Conservation (phyloP, 2,113 vertebrate species). For the Bujurquina vittata region DNA sequence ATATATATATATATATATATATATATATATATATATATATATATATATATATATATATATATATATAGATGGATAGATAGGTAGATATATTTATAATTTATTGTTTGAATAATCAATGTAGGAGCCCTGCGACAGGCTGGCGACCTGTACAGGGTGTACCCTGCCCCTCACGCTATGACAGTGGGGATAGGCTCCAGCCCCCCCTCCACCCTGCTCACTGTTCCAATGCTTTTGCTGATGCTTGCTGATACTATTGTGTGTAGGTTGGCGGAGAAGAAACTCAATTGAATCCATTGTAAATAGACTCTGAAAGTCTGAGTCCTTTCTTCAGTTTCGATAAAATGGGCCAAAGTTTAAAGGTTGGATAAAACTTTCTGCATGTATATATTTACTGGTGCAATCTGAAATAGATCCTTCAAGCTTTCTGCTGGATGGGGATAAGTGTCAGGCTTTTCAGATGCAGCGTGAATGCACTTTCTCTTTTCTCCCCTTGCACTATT, state of each 20-base stretch:
- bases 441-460: conserved; percentile 1
- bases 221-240: too few relatives aligned
- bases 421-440: neutral
- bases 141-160: too few relatives aligned
- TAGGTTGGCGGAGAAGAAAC: neutral
- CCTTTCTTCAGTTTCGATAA: neutral
- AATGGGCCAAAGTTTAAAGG: neutral
- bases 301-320: neutral
- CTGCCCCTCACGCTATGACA: too few relatives aligned
- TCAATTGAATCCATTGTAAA: neutral
- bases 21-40: too few relatives aligned
- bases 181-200: too few relatives aligned
- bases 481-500: neutral
- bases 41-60: too few relatives aligned
- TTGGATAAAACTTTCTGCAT: neutral
- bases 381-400: neutral
- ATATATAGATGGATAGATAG: too few relatives aligned
- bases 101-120: too few relatives aligned
- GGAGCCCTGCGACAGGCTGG: too few relatives aligned
- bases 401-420: neutral
- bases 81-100: too few relatives aligned
- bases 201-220: too few relatives aligned
- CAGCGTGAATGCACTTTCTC: neutral
- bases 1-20: too few relatives aligned
- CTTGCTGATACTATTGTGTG: neutral